A percentile compares a stretch with the other conserved stretches of the same genome.
Evolutionary conservation across 2,888 invertebrate species (phyloP).

Genomic region (Eustalomyia histrio): DNA sequence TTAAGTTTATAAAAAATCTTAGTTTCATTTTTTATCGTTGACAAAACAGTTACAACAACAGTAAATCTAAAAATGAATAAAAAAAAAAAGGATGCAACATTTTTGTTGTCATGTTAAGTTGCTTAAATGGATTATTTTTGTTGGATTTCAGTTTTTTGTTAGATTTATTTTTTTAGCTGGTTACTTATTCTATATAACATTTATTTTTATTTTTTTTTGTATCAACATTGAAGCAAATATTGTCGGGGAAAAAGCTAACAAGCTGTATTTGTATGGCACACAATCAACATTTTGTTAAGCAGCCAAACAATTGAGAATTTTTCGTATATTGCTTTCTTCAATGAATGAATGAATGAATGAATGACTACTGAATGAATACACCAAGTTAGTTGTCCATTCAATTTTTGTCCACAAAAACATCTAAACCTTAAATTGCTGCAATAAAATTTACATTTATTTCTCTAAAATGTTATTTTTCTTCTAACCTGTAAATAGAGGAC

Average conservation of each 20-base stretch:
- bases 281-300: slow-evolving; percentile 56
- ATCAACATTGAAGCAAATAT: slow-evolving; percentile 47
- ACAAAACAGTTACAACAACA: slow-evolving; percentile 50
- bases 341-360: slow-evolving; percentile 1
- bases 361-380: not conserved
- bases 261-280: slow-evolving; percentile 50
- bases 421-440: too few species aligned
- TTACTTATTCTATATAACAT: slow-evolving; percentile 20
- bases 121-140: slow-evolving; percentile 58
- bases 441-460: too few species aligned
- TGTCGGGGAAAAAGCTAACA: slow-evolving; percentile 54
- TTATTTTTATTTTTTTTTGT: slow-evolving; percentile 19
- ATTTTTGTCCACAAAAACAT: not conserved
- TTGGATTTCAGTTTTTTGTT: slow-evolving; percentile 5
- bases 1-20: slow-evolving; percentile 55
- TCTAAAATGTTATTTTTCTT: too few species aligned
- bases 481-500: too few species aligned
- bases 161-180: too few species aligned
- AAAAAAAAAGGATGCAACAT: slow-evolving; percentile 15
- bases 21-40: slow-evolving; percentile 44
- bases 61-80: slow-evolving; percentile 31
- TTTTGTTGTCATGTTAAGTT: slow-evolving; percentile 56
- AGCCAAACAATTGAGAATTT: slow-evolving; percentile 56
- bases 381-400: slow-evolving; percentile 7
- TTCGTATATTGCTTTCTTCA: slow-evolving; percentile 15